Evolutionary conservation across 2,113 vertebrate genomes (phyloP).

Genomic region (Uropsilus gracilis): DNA sequence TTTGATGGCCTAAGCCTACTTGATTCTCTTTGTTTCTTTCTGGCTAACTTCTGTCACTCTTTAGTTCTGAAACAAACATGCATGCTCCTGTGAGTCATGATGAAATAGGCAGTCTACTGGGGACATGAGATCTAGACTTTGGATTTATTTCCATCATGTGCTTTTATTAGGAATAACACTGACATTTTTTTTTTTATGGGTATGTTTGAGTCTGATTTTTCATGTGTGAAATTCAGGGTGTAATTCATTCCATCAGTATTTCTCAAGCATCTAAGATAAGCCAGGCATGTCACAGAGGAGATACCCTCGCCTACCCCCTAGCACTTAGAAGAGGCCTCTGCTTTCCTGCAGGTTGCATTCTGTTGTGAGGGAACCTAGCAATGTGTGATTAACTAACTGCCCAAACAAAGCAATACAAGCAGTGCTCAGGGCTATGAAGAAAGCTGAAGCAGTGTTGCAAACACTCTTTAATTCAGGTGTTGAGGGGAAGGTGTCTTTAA

Average conservation of each 20-base stretch:
- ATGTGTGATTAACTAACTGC: neutral
- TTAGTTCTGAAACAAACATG: neutral
- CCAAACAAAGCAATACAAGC: neutral
- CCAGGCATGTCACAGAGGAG: neutral
- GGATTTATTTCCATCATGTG: neutral
- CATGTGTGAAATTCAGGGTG: neutral
- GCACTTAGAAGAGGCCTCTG: too few species aligned
- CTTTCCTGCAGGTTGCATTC: neutral
- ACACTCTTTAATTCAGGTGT: neutral
- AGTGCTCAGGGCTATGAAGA: neutral
- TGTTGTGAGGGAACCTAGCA: neutral
- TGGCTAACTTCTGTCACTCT: neutral
- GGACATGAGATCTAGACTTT: neutral
- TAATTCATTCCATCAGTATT: neutral
- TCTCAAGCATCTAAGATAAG: neutral
- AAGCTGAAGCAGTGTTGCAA: neutral
- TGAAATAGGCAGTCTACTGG: neutral
- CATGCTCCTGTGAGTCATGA: neutral
- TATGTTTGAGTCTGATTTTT: neutral
- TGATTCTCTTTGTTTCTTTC: neutral
- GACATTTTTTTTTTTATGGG: neutral
- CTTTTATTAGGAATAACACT: neutral
- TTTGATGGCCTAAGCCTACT: neutral
- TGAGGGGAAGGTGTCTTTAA: neutral
- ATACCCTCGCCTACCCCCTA: too few species aligned